Evolutionary conservation across 2,113 vertebrate species (phyloP).

Genomic region (Zonotrichia leucophrys): DNA sequence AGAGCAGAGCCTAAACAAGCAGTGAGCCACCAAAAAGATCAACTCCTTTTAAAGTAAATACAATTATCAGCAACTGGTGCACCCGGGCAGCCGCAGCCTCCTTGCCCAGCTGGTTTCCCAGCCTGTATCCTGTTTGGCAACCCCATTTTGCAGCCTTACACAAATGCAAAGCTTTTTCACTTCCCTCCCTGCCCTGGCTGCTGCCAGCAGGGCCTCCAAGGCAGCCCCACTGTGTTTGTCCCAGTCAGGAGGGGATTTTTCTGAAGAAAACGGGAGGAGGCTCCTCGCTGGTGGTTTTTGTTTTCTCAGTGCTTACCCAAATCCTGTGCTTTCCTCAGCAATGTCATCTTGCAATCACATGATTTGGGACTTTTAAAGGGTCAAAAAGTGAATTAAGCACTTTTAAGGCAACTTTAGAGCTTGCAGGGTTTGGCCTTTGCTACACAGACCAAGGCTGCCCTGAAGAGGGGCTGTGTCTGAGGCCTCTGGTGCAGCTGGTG

Average conservation of each 20-base stretch:
- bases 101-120: neutral
- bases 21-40: neutral
- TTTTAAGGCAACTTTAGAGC: neutral
- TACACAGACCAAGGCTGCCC: neutral
- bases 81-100: neutral
- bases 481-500: neutral
- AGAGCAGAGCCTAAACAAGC: neutral
- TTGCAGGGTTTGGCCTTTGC: neutral
- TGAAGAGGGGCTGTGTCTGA: neutral
- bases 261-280: neutral
- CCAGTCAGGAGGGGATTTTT: neutral
- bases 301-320: rapidly evolving
- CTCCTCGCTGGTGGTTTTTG: neutral
- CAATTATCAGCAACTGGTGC: neutral
- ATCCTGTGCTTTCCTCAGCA: neutral
- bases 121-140: conserved; percentile 31
- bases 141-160: neutral
- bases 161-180: neutral
- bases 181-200: neutral
- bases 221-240: neutral
- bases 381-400: neutral
- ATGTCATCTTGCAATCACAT: neutral
- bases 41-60: neutral
- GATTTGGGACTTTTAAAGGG: neutral
- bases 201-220: neutral